Evolutionary conservation across 2,797 vertebrate species (phyloP), one percentile per base, ranked within the genome.

Genomic region (Gallirallus australis): DNA sequence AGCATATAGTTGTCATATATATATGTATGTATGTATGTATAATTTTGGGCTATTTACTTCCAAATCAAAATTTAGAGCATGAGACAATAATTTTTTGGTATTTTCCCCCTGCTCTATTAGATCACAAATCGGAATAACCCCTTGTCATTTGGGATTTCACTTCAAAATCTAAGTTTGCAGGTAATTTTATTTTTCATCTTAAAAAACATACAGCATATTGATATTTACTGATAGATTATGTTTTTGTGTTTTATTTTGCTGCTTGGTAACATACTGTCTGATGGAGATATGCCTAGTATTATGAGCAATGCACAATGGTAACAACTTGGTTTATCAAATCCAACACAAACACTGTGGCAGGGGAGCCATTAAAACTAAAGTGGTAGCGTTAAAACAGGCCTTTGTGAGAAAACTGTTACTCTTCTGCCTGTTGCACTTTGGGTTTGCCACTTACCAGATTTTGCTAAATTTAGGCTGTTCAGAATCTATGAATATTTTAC

Each of bases 91-190:
- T 89, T 59, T 75, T 68, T 94, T 90, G 15, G 2, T 59, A 6
- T 92, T 83, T 68, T 63, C 53, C 3, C 59, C 88, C 48, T 63
- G 4, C 42, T 86, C 8, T 90, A 40, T 77, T 97, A 99, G 99
- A 97, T 99, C 95, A 99, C 99, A 79, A 99, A 99, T 98, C 98
- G 98, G 89, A 98, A 97, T 75, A 98, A 97, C 50, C 99, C 99
- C 12, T 97, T 99, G 82, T 99, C 99, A 33, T 99, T 99, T 97
- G 99, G 99, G 82, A 98, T 99, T 85, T 99, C 99, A 7, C 99
- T 99, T 93, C 98, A 99, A 94, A 99, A 99, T 97, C 98, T 99
- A 97, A 99, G 99, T 97, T 98, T 99, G 93, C 99, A 99, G 99
- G 99, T 99, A 98, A 77, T 79, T 86, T 48, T 57, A 52, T 94